phyloP scores from a whole-genome alignment of 2,888 invertebrate species.

The Hermaeophaga mercurialis region DNA sequence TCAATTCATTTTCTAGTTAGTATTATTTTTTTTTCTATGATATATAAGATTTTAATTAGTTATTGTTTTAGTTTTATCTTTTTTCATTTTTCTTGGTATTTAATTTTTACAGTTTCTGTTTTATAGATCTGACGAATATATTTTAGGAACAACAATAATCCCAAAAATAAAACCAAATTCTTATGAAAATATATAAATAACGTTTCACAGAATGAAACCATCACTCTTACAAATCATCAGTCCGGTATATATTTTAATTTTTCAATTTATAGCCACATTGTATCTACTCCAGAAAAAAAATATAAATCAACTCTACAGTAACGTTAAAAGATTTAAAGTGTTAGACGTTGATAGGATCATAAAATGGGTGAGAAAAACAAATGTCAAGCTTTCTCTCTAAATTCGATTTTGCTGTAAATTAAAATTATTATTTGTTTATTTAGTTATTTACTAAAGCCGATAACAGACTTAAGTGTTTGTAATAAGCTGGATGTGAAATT shows the following conservation, averaged over 20 bases:
- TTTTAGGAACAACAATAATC: too few relatives aligned
- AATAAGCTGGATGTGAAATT: too few relatives aligned
- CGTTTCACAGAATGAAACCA: not conserved
- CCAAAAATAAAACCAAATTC: too few relatives aligned
- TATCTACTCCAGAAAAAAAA: not conserved
- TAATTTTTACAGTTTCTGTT: too few relatives aligned
- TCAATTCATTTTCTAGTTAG: too few relatives aligned
- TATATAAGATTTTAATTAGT: too few relatives aligned
- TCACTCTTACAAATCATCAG: not conserved
- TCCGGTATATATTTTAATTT: not conserved
- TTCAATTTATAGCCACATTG: not conserved
- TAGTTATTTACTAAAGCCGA: conserved; percentile 2
- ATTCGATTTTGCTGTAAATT: not conserved
- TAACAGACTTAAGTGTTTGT: too few relatives aligned
- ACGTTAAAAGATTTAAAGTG: conserved; percentile 1
- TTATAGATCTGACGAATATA: too few relatives aligned
- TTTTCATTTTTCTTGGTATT: too few relatives aligned
- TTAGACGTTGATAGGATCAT: conserved; percentile 19
- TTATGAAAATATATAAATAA: too few relatives aligned
- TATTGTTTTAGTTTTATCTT: too few relatives aligned
- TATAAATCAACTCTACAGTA: conserved; percentile 1
- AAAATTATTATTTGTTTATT: conserved; percentile 9
- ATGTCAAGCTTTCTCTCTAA: conserved; percentile 4
- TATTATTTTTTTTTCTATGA: too few relatives aligned
- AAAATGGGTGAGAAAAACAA: conserved; percentile 16